Evolutionary conservation across 2,888 invertebrate genomes (phyloP), one percentile per base, ranked within the genome.

Genomic region (Rapana venosa): DNA sequence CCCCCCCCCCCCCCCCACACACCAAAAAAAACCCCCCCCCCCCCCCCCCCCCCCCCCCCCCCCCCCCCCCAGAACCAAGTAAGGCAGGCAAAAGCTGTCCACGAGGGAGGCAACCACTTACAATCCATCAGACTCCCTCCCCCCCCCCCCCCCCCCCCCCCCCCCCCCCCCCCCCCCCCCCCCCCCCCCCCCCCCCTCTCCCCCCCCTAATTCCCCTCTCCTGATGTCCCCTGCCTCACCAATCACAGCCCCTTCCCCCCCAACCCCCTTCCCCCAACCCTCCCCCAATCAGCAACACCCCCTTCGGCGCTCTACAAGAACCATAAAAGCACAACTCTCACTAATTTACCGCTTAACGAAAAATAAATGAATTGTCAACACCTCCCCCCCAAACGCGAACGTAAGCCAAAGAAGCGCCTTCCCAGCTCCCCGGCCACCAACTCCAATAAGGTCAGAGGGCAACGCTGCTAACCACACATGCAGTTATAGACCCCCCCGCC

Each of bases 361-460:
- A 88, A 90, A 91, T 90, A 89, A 90, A 90, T 89, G 86, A 90
- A 91, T 90, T 91, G 90, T 91, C 91, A 89, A 90, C 89, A 87
- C 90, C 91, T 89, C 90, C 87, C 87, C 86, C 85, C 83, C 87
- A 87, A 13, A 47, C 86, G 74, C 89, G 89, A 90, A 91, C 89
- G 90, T n/a, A n/a, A n/a, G 91, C 70, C 89, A 87, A 90, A 90
- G 88, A 91, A 90, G 91, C 35, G 89, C 89, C 56, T 89, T 56
- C 47, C 86, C 90, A 83, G 84, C 74, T 79, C 89, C 90, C 86
- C 84, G 89, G 87, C 74, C 79, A 66, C n/a, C n/a, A n/a, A n/a
- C 88, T 87, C 87, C 89, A 91, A 90, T 89, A 87, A 61, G 91
- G 91, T 91, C 90, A 91, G 88, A 90, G 91, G 90, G 85, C 91